phyloP scores from a whole-genome alignment of 2,797 vertebrate species.

The Nannoperca australis region DNA sequence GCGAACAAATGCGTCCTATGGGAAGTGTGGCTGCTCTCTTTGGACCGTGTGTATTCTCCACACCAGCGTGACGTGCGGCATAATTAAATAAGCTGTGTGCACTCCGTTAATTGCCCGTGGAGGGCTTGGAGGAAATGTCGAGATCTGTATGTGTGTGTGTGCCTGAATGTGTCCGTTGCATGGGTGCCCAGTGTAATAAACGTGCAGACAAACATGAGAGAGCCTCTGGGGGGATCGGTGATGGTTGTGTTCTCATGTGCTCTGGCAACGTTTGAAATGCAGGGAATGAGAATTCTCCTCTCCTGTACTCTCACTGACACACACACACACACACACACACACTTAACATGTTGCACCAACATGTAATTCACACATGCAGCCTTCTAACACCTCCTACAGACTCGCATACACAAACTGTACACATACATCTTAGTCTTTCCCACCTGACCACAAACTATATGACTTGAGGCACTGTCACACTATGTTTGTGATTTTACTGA shows the following conservation, averaged over 20 bases:
- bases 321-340: constrained; percentile 19
- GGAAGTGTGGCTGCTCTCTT: constrained; percentile 54
- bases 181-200: constrained; percentile 48
- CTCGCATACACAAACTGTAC: constrained; percentile 41
- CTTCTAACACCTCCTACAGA: constrained; percentile 56
- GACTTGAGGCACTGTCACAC: not conserved
- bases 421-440: constrained; percentile 12
- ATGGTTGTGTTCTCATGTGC: constrained; percentile 29
- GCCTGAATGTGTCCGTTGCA: constrained; percentile 22
- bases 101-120: constrained; percentile 77
- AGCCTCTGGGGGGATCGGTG: constrained; percentile 43
- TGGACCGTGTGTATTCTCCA: constrained; percentile 57
- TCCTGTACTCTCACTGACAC: not conserved
- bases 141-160: constrained; percentile 51
- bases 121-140: constrained; percentile 50
- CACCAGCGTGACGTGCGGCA: constrained; percentile 58
- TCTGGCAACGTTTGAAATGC: constrained; percentile 22
- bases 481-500: not conserved
- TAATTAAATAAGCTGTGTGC: constrained; percentile 76
- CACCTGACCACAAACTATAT: constrained; percentile 16
- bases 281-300: constrained; percentile 17
- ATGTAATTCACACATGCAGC: constrained; percentile 61
- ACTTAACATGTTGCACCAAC: constrained; percentile 59
- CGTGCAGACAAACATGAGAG: constrained; percentile 63
- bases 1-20: constrained; percentile 44